These are phyloP conservation scores for Pantala flavescens DNA, from an alignment of 1,140 invertebrate genomes.

Conservation along the genomic window DNA sequence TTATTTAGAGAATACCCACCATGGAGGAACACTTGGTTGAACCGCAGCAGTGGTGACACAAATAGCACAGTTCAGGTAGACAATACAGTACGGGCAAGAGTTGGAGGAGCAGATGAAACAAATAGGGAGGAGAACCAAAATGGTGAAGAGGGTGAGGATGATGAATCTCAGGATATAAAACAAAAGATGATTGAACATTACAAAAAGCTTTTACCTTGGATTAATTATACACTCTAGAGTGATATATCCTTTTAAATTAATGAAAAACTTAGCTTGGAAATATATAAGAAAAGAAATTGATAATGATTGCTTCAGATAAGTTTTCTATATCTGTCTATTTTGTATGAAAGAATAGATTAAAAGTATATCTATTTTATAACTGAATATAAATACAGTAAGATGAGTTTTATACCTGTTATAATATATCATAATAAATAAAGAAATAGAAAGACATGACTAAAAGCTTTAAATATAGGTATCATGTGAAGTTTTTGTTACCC, in stretches of 20 bases:
- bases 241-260: not conserved
- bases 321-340: too few relatives aligned
- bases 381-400: too few relatives aligned
- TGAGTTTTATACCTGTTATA: too few relatives aligned
- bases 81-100: not conserved
- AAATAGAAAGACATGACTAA: too few relatives aligned
- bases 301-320: too few relatives aligned
- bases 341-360: too few relatives aligned
- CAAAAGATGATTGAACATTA: slow-evolving; percentile 31
- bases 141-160: slow-evolving; percentile 22
- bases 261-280: too few relatives aligned
- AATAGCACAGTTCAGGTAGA: not conserved
- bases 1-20: slow-evolving; percentile 22
- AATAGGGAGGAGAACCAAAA: slow-evolving; percentile 22
- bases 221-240: slow-evolving; percentile 26
- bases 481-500: too few relatives aligned
- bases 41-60: slow-evolving; percentile 24
- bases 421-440: too few relatives aligned
- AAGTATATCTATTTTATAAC: too few relatives aligned
- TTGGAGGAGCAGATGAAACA: not conserved
- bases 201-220: slow-evolving; percentile 31
- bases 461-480: too few relatives aligned
- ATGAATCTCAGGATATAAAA: not conserved
- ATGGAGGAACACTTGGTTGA: not conserved
- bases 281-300: too few relatives aligned